Conservation (phyloP, 2,797 vertebrate genomes). For the Spinibarbus caldwelli region DNA sequence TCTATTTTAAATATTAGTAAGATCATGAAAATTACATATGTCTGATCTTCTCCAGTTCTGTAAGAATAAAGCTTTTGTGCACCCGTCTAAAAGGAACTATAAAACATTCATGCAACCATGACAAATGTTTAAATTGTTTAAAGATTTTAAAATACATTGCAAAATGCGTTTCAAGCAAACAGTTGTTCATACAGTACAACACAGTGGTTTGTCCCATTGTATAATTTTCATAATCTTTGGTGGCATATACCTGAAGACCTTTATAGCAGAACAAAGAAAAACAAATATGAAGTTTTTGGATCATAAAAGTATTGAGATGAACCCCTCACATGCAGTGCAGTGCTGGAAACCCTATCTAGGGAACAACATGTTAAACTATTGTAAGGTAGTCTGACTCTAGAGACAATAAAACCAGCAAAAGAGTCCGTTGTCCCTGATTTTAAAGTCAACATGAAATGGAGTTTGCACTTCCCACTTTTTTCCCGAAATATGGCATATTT, state of each 20-base stretch:
- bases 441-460: constrained; percentile 1
- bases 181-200: constrained; percentile 13
- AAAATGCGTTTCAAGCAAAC: constrained; percentile 15
- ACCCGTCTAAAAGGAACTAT: constrained; percentile 19
- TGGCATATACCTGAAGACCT: constrained; percentile 32
- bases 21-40: neutral
- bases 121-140: constrained; percentile 23
- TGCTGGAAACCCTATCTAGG: neutral
- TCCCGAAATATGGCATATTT: neutral
- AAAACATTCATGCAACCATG: constrained; percentile 32
- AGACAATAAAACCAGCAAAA: neutral
- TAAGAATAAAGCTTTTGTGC: constrained; percentile 23
- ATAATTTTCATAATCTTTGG: constrained; percentile 4
- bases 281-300: constrained; percentile 6
- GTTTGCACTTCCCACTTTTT: neutral
- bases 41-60: constrained; percentile 17
- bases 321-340: neutral
- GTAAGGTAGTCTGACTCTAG: neutral
- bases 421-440: neutral
- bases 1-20: neutral
- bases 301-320: constrained; percentile 3
- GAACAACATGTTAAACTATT: neutral
- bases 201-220: constrained; percentile 35
- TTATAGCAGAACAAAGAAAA: constrained; percentile 6
- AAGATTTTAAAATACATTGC: constrained; percentile 13